Evolutionary conservation across 2,888 invertebrate species (phyloP).

Genomic region (Drosophila kambysellisi): DNA sequence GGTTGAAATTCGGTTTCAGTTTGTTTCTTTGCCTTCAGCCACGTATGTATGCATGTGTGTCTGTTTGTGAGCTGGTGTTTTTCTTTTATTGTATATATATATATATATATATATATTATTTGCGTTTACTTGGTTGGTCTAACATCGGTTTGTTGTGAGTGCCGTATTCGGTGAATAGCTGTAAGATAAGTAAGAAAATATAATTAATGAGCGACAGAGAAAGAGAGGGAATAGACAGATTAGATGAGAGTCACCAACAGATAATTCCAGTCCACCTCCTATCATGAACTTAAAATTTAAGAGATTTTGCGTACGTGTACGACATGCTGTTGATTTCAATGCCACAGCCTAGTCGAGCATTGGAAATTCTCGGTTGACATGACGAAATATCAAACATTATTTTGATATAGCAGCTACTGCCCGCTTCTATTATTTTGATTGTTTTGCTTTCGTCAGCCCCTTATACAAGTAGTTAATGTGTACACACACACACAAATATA

Average conservation of each 20-base stretch:
- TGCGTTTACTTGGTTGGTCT: conserved; percentile 22
- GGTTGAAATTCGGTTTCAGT: conserved; percentile 70
- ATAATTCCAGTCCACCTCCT: conserved; percentile 49
- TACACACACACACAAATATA: conserved; percentile 4
- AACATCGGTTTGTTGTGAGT: conserved; percentile 46
- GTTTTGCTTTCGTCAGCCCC: conserved; percentile 35
- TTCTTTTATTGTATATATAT: conserved; percentile 4
- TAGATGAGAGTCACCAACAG: conserved; percentile 35
- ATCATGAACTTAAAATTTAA: conserved; percentile 58
- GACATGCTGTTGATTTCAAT: conserved; percentile 54
- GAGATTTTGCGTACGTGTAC: conserved; percentile 72
- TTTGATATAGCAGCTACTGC: background rate
- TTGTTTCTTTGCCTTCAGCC: conserved; percentile 27
- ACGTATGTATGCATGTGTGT: conserved; percentile 27
- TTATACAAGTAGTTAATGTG: conserved; percentile 21
- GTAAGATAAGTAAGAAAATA: conserved; percentile 34
- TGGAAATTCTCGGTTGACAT: conserved; percentile 2
- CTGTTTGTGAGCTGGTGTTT: conserved; percentile 12
- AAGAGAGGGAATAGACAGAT: conserved; percentile 29
- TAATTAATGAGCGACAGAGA: conserved; percentile 8
- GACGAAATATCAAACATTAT: background rate
- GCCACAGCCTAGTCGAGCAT: conserved; percentile 32
- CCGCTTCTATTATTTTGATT: conserved; percentile 24
- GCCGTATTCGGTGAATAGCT: conserved; percentile 48
- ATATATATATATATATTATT: conserved; percentile 25